Base-by-base conservation (phyloP, 2,113 vertebrate species). In the Petromus typicus region DNA sequence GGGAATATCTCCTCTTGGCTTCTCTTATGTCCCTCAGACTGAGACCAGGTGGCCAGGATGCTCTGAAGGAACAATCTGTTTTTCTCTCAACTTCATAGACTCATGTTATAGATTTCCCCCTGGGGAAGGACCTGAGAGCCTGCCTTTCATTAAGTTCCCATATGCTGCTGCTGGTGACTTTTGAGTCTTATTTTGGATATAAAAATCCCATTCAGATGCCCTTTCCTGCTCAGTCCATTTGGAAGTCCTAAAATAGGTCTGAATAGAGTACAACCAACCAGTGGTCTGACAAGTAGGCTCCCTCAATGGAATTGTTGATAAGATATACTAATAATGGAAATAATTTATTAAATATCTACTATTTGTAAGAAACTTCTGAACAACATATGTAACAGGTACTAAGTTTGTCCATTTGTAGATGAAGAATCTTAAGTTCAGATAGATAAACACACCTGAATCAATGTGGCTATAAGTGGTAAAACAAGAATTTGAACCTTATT, bases 291-390 rank as follows among this genome's bases (percentile, higher is more conserved):
- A 48, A 8, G 45, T 76, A 45, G 73, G 6, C 43, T 76, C 27
- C 43, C 71, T 83, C n/a, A 56, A 18, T 95, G 66, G 20, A 94
- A 69, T 87, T 66, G 45, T 13, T 90, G 48, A 45, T 51, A 86
- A 59, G 20, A 5, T 27, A 48, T 12, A 43, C 34, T 37, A 54
- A 57, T 17, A 78, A 64, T 43, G 64, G 34, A 86, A 59, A 64
- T 43, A 9, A 64, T 64, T 94, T 79, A 69, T 71, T 86, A 82
- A 94, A 25, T 7, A 66, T 17, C 5, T 43, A 32, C 7, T 59
- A 0, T 89, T 78, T 66, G 4, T n/a, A 67, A 81, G 57, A 37
- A 76, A n/a, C 45, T 48, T 95, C 64, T 59, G 48, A 76, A 32
- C 57, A 85, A 18, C 5, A 13, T 12, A 13, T 13, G 48, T 64